These are phyloP conservation scores for Epinephelus moara DNA, from an alignment of 2,113 vertebrate genomes.

Conservation along the genomic window DNA sequence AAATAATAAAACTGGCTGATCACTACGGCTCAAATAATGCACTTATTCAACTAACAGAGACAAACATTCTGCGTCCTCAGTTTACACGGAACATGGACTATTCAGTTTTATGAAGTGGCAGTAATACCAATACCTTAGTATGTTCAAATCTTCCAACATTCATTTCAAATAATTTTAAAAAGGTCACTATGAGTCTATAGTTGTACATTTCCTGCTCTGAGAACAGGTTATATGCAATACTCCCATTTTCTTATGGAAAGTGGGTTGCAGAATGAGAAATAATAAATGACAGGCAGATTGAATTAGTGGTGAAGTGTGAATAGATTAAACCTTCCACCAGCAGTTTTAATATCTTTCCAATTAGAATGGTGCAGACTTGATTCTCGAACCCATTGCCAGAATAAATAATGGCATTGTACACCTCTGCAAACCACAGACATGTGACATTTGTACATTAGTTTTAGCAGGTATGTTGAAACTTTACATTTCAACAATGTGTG, in stretches of 20 bases:
- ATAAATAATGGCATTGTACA: no score
- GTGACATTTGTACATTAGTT: no score
- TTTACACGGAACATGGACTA: not conserved
- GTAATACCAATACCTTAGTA: not conserved
- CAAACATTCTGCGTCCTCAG: not conserved
- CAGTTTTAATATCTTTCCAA: not conserved
- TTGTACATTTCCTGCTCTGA: not conserved
- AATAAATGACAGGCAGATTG: not conserved
- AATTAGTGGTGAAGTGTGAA: not conserved
- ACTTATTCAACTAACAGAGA: not conserved
- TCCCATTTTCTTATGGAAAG: not conserved
- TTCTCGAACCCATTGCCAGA: not conserved
- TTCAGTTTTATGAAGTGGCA: not conserved
- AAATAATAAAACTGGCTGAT: no score
- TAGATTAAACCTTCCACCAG: not conserved
- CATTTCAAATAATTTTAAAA: not conserved
- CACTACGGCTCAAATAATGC: not conserved
- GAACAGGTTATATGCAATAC: not conserved
- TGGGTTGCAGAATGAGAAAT: not conserved
- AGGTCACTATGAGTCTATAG: no score
- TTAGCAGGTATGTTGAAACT: no score
- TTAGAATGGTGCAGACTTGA: not conserved
- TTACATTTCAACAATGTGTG: no score
- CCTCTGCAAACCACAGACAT: no score
- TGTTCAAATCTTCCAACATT: not conserved